These are phyloP conservation scores for Suillia variegata DNA, from an alignment of 2,888 invertebrate genomes.

Conservation along the genomic window DNA sequence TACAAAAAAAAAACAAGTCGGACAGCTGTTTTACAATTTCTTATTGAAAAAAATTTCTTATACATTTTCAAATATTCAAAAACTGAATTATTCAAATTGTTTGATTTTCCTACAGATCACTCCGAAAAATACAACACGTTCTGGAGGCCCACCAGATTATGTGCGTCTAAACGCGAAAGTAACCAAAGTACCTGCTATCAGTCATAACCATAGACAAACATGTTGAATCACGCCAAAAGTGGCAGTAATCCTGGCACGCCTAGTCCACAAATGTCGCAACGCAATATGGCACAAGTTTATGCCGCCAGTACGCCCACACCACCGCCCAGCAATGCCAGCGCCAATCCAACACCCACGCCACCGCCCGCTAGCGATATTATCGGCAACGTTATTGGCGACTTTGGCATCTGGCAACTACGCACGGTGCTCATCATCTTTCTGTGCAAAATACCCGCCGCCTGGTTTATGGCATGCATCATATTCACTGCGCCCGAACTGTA, in stretches of 20 bases:
- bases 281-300: slow-evolving; percentile 22
- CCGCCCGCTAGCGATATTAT: slow-evolving; percentile 45
- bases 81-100: no score
- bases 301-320: background rate
- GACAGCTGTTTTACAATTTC: no score
- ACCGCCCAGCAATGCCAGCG: background rate
- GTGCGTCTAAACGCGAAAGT: no score
- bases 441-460: slow-evolving; percentile 62
- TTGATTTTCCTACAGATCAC: no score
- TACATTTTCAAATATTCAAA: no score
- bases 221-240: no score
- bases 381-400: slow-evolving; percentile 56
- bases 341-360: slow-evolving; percentile 7
- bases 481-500: slow-evolving; percentile 61
- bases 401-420: slow-evolving; percentile 61
- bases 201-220: no score
- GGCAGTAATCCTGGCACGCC: slow-evolving; percentile 21
- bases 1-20: no score
- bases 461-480: slow-evolving; percentile 64
- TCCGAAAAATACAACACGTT: no score
- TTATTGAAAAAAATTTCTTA: no score
- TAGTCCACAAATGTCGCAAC: slow-evolving; percentile 37
- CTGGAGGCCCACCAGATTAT: no score
- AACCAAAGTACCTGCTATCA: no score
- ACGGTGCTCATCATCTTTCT: slow-evolving; percentile 60